These are phyloP conservation scores for Egretta garzetta DNA, from an alignment of 2,113 vertebrate genomes.

Conservation along the genomic window DNA sequence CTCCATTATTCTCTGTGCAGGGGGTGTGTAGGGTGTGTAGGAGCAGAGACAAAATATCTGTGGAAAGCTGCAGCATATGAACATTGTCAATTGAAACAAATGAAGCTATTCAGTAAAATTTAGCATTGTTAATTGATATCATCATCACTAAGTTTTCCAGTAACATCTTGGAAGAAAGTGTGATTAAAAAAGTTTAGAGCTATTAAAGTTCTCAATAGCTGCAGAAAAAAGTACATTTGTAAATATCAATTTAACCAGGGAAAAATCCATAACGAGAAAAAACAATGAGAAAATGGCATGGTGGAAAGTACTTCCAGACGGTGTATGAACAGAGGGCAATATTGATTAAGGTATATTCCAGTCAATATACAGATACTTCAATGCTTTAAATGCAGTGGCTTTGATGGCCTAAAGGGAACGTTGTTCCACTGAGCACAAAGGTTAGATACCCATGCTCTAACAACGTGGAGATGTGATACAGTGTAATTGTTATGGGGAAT, in stretches of 20 bases:
- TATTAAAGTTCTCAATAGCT: not conserved
- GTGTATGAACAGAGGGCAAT: conserved; percentile 54
- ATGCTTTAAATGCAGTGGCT: conserved; percentile 37
- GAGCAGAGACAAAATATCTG: not conserved
- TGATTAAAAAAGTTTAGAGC: not conserved
- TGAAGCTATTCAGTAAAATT: not conserved
- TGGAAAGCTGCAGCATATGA: not conserved
- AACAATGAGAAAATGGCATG: conserved; percentile 8
- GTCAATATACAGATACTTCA: conserved; percentile 63
- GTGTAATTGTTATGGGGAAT: not conserved
- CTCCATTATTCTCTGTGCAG: not conserved
- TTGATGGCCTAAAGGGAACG: conserved; percentile 27
- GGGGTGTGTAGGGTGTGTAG: accelerated
- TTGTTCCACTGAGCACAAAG: conserved; percentile 36
- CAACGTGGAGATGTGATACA: not conserved
- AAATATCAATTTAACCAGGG: not conserved
- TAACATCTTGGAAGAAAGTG: not conserved
- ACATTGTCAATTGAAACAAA: not conserved
- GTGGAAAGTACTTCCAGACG: conserved; percentile 27
- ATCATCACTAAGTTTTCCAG: not conserved
- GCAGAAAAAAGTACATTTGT: not conserved
- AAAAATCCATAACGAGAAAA: conserved; percentile 42
- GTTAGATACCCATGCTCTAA: conserved; percentile 7
- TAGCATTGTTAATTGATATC: not conserved
- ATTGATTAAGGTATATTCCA: conserved; percentile 71